phyloP scores from a whole-genome alignment of 1,140 invertebrate genomes.

The Plodia interpunctella region DNA sequence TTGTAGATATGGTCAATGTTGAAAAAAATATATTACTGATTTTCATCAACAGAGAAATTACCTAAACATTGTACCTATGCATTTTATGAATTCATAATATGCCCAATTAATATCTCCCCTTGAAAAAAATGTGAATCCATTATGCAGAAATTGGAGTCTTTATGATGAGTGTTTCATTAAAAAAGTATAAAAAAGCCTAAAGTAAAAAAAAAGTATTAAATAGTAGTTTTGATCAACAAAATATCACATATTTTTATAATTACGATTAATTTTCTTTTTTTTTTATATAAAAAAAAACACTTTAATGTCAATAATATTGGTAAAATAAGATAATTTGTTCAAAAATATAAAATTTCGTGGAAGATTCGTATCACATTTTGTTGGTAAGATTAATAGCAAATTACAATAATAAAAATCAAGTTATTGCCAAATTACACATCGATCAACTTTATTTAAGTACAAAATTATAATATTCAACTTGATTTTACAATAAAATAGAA shows the following conservation, averaged over 20 bases:
- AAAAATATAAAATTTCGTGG: conserved; percentile 4
- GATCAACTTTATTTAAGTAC: not conserved
- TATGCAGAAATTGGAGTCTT: no score
- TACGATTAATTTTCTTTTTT: not conserved
- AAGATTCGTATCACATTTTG: conserved; percentile 1
- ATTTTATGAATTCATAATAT: no score
- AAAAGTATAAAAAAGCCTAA: no score
- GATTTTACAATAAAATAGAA: not conserved
- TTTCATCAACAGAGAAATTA: not conserved
- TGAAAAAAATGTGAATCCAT: no score
- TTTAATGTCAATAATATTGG: not conserved
- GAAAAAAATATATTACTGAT: not conserved
- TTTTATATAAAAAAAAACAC: not conserved
- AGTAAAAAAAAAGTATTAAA: not conserved
- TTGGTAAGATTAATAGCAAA: not conserved
- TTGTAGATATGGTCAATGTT: no score
- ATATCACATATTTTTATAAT: not conserved
- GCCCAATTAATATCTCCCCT: no score
- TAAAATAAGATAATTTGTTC: not conserved
- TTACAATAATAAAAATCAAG: not conserved
- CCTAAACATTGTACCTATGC: no score
- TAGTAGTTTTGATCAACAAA: not conserved
- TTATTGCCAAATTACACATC: conserved; percentile 4
- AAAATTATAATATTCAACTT: not conserved
- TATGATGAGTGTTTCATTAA: no score